phyloP scores from a whole-genome alignment of 2,888 invertebrate genomes.

The Gnatocerus cornutus region DNA sequence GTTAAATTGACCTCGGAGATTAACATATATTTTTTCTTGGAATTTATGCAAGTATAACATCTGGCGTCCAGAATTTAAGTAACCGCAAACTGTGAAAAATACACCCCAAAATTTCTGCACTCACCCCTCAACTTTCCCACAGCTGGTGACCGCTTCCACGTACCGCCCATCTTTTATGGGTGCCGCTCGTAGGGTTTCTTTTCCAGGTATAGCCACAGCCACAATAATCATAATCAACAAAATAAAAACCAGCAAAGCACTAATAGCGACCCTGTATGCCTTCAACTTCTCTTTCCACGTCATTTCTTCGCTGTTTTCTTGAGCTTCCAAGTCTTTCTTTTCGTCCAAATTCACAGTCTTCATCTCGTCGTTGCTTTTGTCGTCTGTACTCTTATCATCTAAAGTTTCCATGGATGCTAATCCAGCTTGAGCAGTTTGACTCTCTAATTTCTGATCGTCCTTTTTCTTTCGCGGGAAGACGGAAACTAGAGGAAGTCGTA shows the following conservation, averaged over 20 bases:
- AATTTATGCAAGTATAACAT: no score
- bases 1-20: neutral
- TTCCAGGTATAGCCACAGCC: conserved; percentile 76
- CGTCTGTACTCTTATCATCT: conserved; percentile 81
- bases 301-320: conserved; percentile 66
- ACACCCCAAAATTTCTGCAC: neutral
- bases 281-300: conserved; percentile 76
- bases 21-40: no score
- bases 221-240: conserved; percentile 78
- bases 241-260: conserved; percentile 77
- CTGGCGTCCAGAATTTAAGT: no score
- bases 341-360: conserved; percentile 82
- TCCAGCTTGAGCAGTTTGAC: conserved; percentile 75
- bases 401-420: conserved; percentile 88
- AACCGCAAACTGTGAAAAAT: no score
- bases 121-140: conserved; percentile 87
- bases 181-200: conserved; percentile 70
- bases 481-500: conserved; percentile 77
- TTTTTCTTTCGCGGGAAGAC: conserved; percentile 72
- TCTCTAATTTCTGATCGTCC: conserved; percentile 67
- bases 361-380: conserved; percentile 81
- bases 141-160: conserved; percentile 82
- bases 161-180: conserved; percentile 83
- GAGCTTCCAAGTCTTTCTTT: conserved; percentile 74
- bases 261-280: conserved; percentile 79